phyloP scores from a whole-genome alignment of 2,888 invertebrate species.

The Crematogaster levior region DNA sequence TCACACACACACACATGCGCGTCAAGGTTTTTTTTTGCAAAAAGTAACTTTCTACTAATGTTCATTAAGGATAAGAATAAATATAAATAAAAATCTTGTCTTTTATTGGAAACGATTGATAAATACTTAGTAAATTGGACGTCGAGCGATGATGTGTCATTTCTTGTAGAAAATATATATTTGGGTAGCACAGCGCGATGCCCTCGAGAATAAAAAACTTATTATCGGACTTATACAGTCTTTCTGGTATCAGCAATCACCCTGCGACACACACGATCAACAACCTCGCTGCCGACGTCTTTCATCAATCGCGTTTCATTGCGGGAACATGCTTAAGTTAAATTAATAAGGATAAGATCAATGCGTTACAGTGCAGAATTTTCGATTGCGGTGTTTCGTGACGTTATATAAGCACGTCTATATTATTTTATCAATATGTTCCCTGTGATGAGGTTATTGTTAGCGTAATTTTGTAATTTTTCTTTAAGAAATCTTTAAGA shows the following conservation, averaged over 20 bases:
- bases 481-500: not conserved
- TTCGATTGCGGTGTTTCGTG: constrained; percentile 32
- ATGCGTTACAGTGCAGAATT: constrained; percentile 52
- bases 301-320: constrained; percentile 48
- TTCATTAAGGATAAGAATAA: not conserved
- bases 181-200: constrained; percentile 31
- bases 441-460: constrained; percentile 23
- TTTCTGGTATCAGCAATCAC: constrained; percentile 38
- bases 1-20: not conserved
- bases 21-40: not conserved
- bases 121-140: constrained; percentile 27
- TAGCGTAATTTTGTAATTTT: constrained; percentile 2
- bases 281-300: constrained; percentile 40
- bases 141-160: constrained; percentile 31
- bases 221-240: constrained; percentile 44
- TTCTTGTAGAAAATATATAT: constrained; percentile 8
- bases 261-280: constrained; percentile 45
- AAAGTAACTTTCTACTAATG: not conserved
- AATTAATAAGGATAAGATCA: constrained; percentile 50
- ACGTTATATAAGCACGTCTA: constrained; percentile 42
- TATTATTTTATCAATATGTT: constrained; percentile 46
- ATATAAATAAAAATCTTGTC: not conserved
- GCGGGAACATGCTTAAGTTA: constrained; percentile 38
- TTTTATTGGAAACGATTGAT: constrained; percentile 1
- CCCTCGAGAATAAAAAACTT: constrained; percentile 40